Evolutionary conservation across 2,888 invertebrate genomes (phyloP).

Genomic region (Conistra vaccinii): DNA sequence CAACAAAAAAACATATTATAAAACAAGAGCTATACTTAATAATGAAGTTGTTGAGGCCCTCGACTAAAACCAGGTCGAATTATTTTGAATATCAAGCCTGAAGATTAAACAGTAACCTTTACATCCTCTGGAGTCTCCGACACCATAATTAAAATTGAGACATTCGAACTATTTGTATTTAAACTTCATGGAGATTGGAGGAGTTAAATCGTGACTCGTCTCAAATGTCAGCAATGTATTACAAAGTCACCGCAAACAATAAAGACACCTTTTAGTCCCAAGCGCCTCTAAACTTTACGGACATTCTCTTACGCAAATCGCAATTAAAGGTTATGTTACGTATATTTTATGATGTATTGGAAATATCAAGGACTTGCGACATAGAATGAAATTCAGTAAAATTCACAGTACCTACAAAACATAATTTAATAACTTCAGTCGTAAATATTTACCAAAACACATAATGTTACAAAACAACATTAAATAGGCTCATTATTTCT

Average conservation of each 20-base stretch:
- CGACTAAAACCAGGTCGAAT: slow-evolving; percentile 1
- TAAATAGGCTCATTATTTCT: slow-evolving; percentile 24
- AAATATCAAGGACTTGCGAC: slow-evolving; percentile 30
- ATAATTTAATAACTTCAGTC: background rate
- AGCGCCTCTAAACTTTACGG: slow-evolving; percentile 56
- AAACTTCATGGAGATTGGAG: slow-evolving; percentile 62
- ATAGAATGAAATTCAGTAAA: slow-evolving; percentile 16
- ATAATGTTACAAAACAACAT: slow-evolving; percentile 23
- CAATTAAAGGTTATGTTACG: slow-evolving; percentile 49
- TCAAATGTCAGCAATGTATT: slow-evolving; percentile 70
- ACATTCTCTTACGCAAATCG: slow-evolving; percentile 59
- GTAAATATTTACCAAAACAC: slow-evolving; percentile 19
- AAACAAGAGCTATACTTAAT: background rate
- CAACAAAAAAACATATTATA: background rate
- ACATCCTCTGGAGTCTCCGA: background rate
- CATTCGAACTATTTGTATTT: slow-evolving; percentile 55
- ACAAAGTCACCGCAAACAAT: slow-evolving; percentile 46
- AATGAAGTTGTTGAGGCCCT: slow-evolving; percentile 1
- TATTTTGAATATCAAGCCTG: background rate
- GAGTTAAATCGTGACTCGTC: slow-evolving; percentile 68
- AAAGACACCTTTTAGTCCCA: slow-evolving; percentile 49
- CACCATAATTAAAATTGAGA: slow-evolving; percentile 42
- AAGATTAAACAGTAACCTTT: background rate
- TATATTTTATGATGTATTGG: slow-evolving; percentile 21
- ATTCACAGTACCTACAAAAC: slow-evolving; percentile 5